phyloP scores from a whole-genome alignment of 2,888 invertebrate genomes.

The Hedychridium roseum region DNA sequence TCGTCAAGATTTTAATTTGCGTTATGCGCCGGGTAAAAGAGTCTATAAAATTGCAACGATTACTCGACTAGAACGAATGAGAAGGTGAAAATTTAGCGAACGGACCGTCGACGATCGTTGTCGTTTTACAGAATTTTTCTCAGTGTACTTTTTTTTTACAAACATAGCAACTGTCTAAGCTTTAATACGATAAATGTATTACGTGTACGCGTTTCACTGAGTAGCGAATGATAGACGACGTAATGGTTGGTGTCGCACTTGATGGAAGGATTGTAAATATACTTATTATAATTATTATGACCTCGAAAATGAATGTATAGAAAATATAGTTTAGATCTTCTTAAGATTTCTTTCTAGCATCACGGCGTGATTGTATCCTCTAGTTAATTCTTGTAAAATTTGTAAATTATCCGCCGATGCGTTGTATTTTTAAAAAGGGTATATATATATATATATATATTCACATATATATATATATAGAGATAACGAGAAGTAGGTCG shows the following conservation, averaged over 20 bases:
- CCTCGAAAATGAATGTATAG: constrained; percentile 1
- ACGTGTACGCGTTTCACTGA: not conserved
- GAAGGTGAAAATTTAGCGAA: not conserved
- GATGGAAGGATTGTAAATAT: constrained; percentile 9
- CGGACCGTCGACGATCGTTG: constrained; percentile 2
- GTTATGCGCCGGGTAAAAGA: not conserved
- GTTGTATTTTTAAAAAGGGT: not conserved
- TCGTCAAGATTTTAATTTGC: constrained; percentile 12
- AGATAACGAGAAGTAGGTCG: not conserved
- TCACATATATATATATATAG: not conserved
- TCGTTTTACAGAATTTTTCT: constrained; percentile 8
- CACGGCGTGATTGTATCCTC: not conserved
- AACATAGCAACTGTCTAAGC: not conserved
- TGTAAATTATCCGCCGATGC: constrained; percentile 12
- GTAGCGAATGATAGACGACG: not conserved
- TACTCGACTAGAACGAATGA: not conserved
- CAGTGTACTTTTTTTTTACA: not conserved
- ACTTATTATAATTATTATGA: constrained; percentile 1
- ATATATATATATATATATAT: not conserved
- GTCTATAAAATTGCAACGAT: not conserved
- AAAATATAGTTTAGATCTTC: not conserved
- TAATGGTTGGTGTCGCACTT: too few species aligned
- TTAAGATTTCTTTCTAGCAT: constrained; percentile 1
- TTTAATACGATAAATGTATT: not conserved
- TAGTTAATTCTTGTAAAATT: constrained; percentile 21